phyloP scores from a whole-genome alignment of 2,888 invertebrate species.

The Catonia carolina region DNA sequence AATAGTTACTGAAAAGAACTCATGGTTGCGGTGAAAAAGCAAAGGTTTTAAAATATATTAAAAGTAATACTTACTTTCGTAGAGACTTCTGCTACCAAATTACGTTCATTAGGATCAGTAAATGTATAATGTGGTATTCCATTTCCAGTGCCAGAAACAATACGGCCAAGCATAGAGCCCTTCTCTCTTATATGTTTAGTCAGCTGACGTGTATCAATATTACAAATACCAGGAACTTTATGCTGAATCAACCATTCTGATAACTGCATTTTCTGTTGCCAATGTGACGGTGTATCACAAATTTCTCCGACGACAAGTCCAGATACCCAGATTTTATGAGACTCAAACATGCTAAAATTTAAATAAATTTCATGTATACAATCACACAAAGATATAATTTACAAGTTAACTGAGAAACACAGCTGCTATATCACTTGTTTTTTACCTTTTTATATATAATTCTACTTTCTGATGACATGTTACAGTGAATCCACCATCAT shows the following conservation, averaged over 20 bases:
- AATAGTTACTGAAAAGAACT: too few relatives aligned
- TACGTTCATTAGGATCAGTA: conserved; percentile 75
- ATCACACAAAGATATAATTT: not conserved
- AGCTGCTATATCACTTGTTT: too few relatives aligned
- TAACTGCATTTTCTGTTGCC: conserved; percentile 73
- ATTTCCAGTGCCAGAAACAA: conserved; percentile 43
- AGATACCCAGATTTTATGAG: conserved; percentile 81
- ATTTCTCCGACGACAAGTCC: conserved; percentile 88
- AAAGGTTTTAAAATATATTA: too few relatives aligned
- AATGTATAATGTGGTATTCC: conserved; percentile 42
- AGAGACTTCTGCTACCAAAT: conserved; percentile 90
- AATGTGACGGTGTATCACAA: conserved; percentile 82
- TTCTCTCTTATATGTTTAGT: conserved; percentile 86
- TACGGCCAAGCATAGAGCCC: conserved; percentile 74
- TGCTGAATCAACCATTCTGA: conserved; percentile 76
- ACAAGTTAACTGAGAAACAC: too few relatives aligned
- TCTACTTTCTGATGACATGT: too few relatives aligned
- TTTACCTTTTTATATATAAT: too few relatives aligned
- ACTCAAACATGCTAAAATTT: conserved; percentile 78
- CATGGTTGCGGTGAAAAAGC: too few relatives aligned
- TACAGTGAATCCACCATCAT: too few relatives aligned
- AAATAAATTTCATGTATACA: conserved; percentile 5
- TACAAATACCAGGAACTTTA: conserved; percentile 80
- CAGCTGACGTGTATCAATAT: conserved; percentile 86
- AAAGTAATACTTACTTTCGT: conserved; percentile 60